phyloP scores from a whole-genome alignment of 1,140 invertebrate genomes.

The Leptinotarsa defecta region DNA sequence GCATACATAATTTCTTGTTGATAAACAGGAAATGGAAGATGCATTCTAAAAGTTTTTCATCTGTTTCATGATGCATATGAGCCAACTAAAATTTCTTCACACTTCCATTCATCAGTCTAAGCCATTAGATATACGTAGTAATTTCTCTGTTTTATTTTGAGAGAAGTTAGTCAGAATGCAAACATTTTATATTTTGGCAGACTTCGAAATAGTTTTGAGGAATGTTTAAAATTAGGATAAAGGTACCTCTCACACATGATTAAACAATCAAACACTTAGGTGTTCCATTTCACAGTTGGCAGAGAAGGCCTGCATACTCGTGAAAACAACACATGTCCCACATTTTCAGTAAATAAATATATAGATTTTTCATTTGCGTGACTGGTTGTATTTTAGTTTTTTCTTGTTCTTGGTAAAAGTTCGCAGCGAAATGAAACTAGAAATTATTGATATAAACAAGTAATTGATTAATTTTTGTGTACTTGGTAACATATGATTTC shows the following conservation, averaged over 20 bases:
- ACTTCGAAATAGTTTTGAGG: slow-evolving; percentile 21
- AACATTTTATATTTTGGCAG: slow-evolving; percentile 16
- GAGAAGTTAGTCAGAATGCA: slow-evolving; percentile 13
- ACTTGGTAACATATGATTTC: not conserved
- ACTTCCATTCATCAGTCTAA: not conserved
- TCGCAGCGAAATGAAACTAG: slow-evolving; percentile 13
- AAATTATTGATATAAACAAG: slow-evolving; percentile 21
- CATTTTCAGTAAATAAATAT: not conserved
- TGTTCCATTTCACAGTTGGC: slow-evolving; percentile 27
- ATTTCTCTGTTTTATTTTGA: slow-evolving; percentile 12
- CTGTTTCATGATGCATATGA: too few species aligned
- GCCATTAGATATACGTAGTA: not conserved
- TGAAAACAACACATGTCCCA: not conserved
- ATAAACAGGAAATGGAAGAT: too few species aligned
- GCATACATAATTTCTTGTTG: not conserved
- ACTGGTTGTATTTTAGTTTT: not conserved
- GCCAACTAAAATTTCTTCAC: not conserved
- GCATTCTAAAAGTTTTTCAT: too few species aligned
- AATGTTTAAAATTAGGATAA: slow-evolving; percentile 28
- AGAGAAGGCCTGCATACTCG: not conserved
- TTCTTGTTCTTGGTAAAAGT: too few species aligned
- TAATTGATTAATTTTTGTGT: not conserved
- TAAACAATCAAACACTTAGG: slow-evolving; percentile 28
- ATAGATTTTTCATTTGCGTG: not conserved
- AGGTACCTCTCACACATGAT: slow-evolving; percentile 19